Base-by-base conservation (phyloP, 2,888 invertebrate genomes). In the Apodemia zela region DNA sequence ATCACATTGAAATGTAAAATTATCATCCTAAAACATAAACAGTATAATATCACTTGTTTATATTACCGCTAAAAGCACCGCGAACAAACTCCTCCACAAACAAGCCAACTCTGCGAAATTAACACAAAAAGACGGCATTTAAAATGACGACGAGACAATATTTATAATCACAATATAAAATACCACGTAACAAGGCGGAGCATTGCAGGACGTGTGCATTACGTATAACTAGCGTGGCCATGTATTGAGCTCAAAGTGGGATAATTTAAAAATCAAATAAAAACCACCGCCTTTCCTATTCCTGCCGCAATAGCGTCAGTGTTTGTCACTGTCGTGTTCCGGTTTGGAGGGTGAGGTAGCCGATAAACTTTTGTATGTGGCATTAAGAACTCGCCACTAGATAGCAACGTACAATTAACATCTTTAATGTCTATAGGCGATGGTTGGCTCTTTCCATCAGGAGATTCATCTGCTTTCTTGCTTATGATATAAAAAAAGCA, bases 171-270 rank as follows among this genome's bases (percentile, higher is more conserved):
- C 59, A 59, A 63, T 60, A 15, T 59, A 59, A 63, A 63, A 47
- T 47, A 47, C 45, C 47, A 47, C 45, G 57, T 57, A 35, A 62
- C 67, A 65, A 66, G 65, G 61, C 66, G 68, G 51, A 64, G 67
- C 65, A 61, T 64, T 62, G 67, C 69, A 65, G 65, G 65, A 65
- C 67, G 66, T 66, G 66, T 68, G 67, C 65, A 69, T 65, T 67
- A 57, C 54, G 54, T 57, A 57, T 29, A 57, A 25, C 13, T 57
- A 57, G 54, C 1, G 54, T 25, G 7, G 4, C 15, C 29, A 15
- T 57, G n/a, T 1, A 6, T 57, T 25, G 5, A 15, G 29, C 15
- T 15, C 7, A 0, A 25, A 57, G 15, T n/a, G 25, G 15, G 54
- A 57, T 47, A n/a, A 17, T 17, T 8, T 17, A 17, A 15, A 42